Evolutionary conservation across 1,140 invertebrate genomes (phyloP).

Genomic region (Armadillidium nasatum): DNA sequence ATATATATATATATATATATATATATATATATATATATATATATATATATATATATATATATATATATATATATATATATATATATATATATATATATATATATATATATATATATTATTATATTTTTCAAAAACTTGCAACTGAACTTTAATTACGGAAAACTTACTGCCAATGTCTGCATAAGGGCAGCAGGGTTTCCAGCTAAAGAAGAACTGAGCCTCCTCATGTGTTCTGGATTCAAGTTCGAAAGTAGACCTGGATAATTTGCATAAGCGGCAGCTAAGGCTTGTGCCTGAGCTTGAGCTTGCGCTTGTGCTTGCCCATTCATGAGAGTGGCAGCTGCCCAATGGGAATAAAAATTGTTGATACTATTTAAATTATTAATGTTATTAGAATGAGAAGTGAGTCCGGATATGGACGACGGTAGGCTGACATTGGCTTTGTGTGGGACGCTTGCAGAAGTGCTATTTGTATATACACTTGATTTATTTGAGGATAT

Average conservation of each 20-base stretch:
- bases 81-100: not conserved
- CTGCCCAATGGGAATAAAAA: conserved; percentile 38
- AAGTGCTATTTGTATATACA: not conserved
- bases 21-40: not conserved
- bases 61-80: conserved; percentile 19
- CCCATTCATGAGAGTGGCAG: conserved; percentile 37
- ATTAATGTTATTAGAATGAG: conserved; percentile 34
- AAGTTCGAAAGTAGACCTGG: conserved; percentile 36
- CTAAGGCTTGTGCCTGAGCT: not conserved
- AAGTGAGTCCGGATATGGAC: conserved; percentile 28
- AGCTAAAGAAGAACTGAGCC: conserved; percentile 26
- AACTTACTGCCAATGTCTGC: not conserved
- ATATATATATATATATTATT: not conserved
- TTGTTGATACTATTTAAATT: conserved; percentile 33
- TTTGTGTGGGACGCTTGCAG: not conserved
- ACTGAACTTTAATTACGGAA: not conserved
- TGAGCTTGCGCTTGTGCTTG: conserved; percentile 22
- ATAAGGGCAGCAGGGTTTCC: not conserved
- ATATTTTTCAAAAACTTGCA: not conserved
- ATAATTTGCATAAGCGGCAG: conserved; percentile 31
- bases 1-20: not conserved
- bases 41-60: not conserved
- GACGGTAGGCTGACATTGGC: not conserved
- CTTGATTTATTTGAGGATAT: not conserved
- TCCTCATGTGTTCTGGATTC: conserved; percentile 37